phyloP scores from a whole-genome alignment of 2,888 invertebrate genomes.

The Polyommatus icarus region DNA sequence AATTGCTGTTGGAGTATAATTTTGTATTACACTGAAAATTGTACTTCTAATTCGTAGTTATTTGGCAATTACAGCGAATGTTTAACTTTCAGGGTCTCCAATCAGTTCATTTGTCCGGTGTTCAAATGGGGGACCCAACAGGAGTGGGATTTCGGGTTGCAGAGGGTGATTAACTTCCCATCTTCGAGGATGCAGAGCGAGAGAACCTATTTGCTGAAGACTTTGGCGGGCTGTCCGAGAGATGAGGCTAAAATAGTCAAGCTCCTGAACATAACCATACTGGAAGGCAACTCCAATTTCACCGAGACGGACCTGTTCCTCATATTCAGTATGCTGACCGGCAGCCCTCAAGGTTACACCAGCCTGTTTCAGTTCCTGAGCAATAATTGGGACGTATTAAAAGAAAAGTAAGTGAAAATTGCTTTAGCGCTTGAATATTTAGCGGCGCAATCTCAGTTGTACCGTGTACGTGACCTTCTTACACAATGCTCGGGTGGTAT shows the following conservation, averaged over 20 bases:
- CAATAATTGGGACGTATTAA: conserved; percentile 85
- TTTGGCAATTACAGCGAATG: not conserved
- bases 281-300: conserved; percentile 86
- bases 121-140: conserved; percentile 90
- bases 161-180: conserved; percentile 88
- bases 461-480: conserved; percentile 11
- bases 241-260: conserved; percentile 84
- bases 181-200: conserved; percentile 85
- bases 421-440: not conserved
- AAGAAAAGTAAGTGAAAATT: conserved; percentile 78
- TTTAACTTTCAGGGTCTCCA: conserved; percentile 81
- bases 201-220: conserved; percentile 88
- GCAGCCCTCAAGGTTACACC: conserved; percentile 85
- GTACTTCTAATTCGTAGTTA: not conserved
- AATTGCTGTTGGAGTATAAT: conserved; percentile 39
- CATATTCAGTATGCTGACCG: conserved; percentile 87
- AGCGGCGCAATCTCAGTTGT: not conserved
- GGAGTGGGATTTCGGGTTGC: conserved; percentile 91
- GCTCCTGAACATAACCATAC: conserved; percentile 83
- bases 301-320: conserved; percentile 88
- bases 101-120: conserved; percentile 89
- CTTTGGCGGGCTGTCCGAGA: conserved; percentile 89
- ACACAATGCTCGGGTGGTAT: not conserved
- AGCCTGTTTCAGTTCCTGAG: conserved; percentile 86
- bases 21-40: not conserved